Base-by-base conservation (phyloP, 2,113 vertebrate genomes). In the Pachyramphus minor region DNA sequence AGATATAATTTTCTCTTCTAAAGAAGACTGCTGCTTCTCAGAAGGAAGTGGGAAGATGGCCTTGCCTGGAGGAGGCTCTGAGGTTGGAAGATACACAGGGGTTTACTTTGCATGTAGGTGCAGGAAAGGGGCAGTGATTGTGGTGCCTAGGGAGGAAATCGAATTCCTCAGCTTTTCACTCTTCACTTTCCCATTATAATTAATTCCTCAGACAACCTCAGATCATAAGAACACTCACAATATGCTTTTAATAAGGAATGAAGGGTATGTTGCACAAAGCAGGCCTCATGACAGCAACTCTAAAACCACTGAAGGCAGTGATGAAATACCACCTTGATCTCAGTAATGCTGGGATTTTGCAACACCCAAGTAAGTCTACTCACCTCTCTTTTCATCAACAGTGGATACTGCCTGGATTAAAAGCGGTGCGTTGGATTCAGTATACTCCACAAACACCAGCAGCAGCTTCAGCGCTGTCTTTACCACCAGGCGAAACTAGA, bases 371-470 rank as follows among this genome's bases (percentile, higher is more conserved):
- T 19, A 31, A 60, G n/a, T 49, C 21, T 72, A 94, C 98, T 98
- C 91, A 99, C 99, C 98, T 97, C 97, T 98, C 95, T 99, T 99
- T 50, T 97, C 96, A 97, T 99, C 99, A 16, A 99, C 98, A 0
- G 92, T 97, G 17, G 97, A 97, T 39, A 99, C 98, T 42, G 99
- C 99, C 91, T 98, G 98, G 88, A 98, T 98, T 90, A 99, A 97
- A 77, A 99, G 98, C 0, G 96, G 96, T 1, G 99, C 98, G 0
- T 99, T 99, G 27, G 98, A 98, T 94, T 99, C 99, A 0, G 98
- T 98, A 90, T 99, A 99, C 93, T 99, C 99, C 97, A 99, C 99
- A 93, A 99, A 99, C 95, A 99, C 99, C 73, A 99, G 98, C 90
- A 99, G 98, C 88, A 99, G 98, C 96, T 99, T 99, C 93, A 99